Evolutionary conservation across 1,140 invertebrate species (phyloP).

Genomic region (Heliconius hermathena): DNA sequence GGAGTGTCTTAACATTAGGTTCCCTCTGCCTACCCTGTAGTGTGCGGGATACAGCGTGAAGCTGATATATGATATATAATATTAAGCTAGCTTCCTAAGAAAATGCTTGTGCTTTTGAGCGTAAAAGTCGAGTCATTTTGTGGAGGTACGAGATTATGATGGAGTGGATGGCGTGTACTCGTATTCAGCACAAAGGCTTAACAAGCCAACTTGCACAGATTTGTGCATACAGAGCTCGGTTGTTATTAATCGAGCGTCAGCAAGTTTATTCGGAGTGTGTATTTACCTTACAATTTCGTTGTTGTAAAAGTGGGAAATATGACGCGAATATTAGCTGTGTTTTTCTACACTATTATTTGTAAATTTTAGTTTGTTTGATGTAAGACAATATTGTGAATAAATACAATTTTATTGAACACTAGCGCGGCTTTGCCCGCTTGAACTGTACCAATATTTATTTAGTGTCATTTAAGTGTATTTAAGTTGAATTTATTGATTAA

Average conservation of each 20-base stretch:
- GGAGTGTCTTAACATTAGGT: too few relatives aligned
- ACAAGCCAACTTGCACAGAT: conserved; percentile 65
- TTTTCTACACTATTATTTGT: too few relatives aligned
- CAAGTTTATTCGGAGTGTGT: conserved; percentile 52
- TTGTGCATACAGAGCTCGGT: conserved; percentile 58
- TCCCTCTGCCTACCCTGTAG: too few relatives aligned
- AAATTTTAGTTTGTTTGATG: too few relatives aligned
- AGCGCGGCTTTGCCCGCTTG: too few relatives aligned
- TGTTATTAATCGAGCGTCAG: conserved; percentile 68
- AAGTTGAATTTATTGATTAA: too few relatives aligned
- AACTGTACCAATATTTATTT: too few relatives aligned
- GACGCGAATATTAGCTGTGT: not conserved
- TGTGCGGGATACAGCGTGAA: too few relatives aligned
- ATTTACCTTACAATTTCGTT: conserved; percentile 49
- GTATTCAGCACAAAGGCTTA: conserved; percentile 64
- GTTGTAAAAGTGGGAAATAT: conserved; percentile 41
- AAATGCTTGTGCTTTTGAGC: conserved; percentile 27
- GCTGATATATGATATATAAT: not conserved
- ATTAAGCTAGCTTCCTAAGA: conserved; percentile 31
- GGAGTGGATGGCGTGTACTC: conserved; percentile 46
- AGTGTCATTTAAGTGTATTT: too few relatives aligned
- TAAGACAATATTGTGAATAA: too few relatives aligned
- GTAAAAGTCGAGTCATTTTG: conserved; percentile 28
- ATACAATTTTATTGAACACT: too few relatives aligned
- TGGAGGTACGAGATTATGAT: conserved; percentile 35